Evolutionary conservation across 2,888 invertebrate species (phyloP), one percentile per base, ranked within the genome.

Genomic region (Cephus nigrinus): DNA sequence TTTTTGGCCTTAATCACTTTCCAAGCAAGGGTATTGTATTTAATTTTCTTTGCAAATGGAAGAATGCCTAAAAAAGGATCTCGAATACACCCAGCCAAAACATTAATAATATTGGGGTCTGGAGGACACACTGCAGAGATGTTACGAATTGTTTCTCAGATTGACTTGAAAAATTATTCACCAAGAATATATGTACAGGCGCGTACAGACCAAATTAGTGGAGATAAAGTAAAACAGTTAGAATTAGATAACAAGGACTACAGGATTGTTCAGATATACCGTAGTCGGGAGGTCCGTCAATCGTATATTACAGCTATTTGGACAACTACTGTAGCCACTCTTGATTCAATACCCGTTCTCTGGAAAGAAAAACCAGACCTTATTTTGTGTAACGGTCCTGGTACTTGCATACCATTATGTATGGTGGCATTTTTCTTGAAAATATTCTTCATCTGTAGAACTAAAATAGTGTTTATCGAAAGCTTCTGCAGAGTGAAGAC

Each of bases 91-190:
- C 76, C 83, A 33, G 83, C 76, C 12, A 90, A 85, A 82, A 95
- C 95, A 11, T 86, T 95, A 78, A 92, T 95, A 83, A 94, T 96
- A 83, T 94, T 96, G 79, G 96, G 96, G 69, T 95, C 96, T 83
- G 98, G 98, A 78, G 98, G 98, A 0, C 99, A 99, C 90, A 99
- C 99, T 0, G 95, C 96, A n/a, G 99, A 99, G 93, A 96, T 99
- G 93, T 90, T 98, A 75, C 93, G 95, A 81, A 92, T 99, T 71
- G 90, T 96, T 11, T 92, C 93, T 82, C 92, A 93, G 36, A 89
- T 98, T 73, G 93, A 95, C 85, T 88, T 91, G n/a, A 87, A 91
- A 1, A 93, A 93, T 86, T 98, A 96, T 89, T 91, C 92, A 0
- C 97, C 97, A 0, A 92, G 97, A 76, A 92, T 95, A 78, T 98